Evolutionary conservation across 2,797 vertebrate species (phyloP).

Genomic region (Tokudaia tokunoshimensis): DNA sequence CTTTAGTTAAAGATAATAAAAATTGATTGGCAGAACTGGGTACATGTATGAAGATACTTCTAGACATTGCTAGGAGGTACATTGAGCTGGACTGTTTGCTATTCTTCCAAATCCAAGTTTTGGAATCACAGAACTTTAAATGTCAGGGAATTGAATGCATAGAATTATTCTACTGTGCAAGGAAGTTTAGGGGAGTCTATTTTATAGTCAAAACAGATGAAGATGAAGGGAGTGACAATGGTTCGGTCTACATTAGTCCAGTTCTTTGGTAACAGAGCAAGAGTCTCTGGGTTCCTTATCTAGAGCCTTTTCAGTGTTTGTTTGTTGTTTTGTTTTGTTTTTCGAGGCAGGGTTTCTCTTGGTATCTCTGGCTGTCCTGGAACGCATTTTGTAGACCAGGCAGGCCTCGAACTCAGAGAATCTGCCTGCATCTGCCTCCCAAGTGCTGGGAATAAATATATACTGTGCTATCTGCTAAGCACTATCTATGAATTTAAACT

Average conservation of each 20-base stretch:
- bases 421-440: background rate
- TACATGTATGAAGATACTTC: constrained; percentile 29
- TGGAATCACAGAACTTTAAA: constrained; percentile 33
- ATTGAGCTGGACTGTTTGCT: constrained; percentile 25
- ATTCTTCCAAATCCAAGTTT: constrained; percentile 44
- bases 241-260: background rate
- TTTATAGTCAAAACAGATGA: constrained; percentile 26
- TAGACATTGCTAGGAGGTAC: constrained; percentile 18
- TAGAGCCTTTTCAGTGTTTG: background rate
- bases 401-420: background rate
- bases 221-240: background rate
- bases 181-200: background rate
- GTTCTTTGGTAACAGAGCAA: constrained; percentile 33
- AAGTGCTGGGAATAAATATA: background rate
- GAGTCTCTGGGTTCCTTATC: background rate
- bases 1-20: constrained; percentile 49
- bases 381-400: background rate
- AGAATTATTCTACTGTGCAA: constrained; percentile 29
- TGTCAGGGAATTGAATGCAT: background rate
- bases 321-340: background rate
- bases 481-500: background rate
- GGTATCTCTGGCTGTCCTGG: background rate
- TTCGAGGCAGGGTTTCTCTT: background rate
- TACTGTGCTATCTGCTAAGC: background rate
- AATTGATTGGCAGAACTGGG: constrained; percentile 1